Conservation (phyloP, 2,797 vertebrate species). For the Psittacula echo region DNA sequence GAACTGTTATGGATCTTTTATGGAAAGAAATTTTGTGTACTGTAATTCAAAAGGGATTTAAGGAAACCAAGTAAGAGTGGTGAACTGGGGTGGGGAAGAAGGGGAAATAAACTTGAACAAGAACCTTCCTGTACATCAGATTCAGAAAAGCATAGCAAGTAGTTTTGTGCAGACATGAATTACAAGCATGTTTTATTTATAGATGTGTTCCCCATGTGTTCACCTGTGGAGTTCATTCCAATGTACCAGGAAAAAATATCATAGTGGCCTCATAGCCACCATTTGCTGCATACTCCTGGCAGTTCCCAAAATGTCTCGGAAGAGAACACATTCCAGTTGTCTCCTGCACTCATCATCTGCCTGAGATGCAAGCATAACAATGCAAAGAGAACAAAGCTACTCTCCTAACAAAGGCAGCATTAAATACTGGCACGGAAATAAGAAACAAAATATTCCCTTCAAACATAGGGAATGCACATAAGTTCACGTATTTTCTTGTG, state of each 20-base stretch:
- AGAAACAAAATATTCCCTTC: conserved; percentile 37
- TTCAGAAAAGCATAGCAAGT: background rate
- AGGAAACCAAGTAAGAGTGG: background rate
- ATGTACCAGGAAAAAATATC: background rate
- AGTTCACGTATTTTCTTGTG: conserved; percentile 11
- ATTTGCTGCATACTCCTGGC: conserved; percentile 45
- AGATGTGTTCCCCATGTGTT: background rate
- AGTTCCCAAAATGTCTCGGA: conserved; percentile 30
- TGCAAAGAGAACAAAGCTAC: conserved; percentile 33
- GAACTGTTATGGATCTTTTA: background rate
- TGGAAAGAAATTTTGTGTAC: background rate
- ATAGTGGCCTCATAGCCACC: background rate
- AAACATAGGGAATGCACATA: background rate
- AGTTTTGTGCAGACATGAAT: background rate
- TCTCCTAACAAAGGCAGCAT: background rate
- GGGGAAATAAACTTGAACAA: background rate
- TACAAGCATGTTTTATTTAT: conserved; percentile 5
- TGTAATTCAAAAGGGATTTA: conserved; percentile 4
- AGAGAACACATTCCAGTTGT: background rate
- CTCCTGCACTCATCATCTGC: background rate
- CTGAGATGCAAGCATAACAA: background rate
- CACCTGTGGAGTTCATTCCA: conserved; percentile 6
- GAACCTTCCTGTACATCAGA: background rate
- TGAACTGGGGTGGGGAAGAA: background rate
- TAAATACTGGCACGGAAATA: conserved; percentile 26